phyloP scores from a whole-genome alignment of 2,888 invertebrate species.

The Rhingia campestris region DNA sequence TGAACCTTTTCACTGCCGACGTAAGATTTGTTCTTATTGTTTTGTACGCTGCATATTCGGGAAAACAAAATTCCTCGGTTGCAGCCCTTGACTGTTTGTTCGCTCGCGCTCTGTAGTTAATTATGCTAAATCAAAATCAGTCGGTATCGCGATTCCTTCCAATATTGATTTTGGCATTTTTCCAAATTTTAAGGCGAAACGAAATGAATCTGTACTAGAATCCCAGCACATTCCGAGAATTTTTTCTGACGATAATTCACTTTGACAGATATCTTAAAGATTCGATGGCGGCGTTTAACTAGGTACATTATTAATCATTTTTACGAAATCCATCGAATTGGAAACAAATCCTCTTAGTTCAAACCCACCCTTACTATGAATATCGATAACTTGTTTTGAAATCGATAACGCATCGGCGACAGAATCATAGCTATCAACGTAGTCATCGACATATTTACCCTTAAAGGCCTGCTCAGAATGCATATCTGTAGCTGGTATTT shows the following conservation, averaged over 20 bases:
- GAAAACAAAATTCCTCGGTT: too few relatives aligned
- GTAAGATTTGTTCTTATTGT: too few relatives aligned
- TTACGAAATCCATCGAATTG: constrained; percentile 10
- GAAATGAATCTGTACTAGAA: not conserved
- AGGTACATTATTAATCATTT: not conserved
- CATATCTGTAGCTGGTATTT: too few relatives aligned
- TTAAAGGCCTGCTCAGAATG: too few relatives aligned
- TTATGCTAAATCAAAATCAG: too few relatives aligned
- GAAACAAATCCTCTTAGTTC: constrained; percentile 23
- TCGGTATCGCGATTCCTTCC: not conserved
- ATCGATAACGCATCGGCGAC: constrained; percentile 34
- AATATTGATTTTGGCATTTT: not conserved
- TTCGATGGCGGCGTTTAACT: constrained; percentile 58
- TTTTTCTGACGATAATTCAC: too few relatives aligned
- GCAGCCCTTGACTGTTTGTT: too few relatives aligned
- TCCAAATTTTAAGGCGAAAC: not conserved
- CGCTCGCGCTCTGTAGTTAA: too few relatives aligned
- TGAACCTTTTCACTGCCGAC: too few relatives aligned
- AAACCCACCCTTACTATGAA: constrained; percentile 22
- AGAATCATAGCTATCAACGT: constrained; percentile 27
- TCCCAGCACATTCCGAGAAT: too few relatives aligned
- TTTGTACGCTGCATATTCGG: too few relatives aligned
- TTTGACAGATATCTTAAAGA: constrained; percentile 14
- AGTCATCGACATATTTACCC: constrained; percentile 59
- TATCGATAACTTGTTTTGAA: constrained; percentile 7